These are phyloP conservation scores for Nothobranchius furzeri DNA, from an alignment of 2,113 vertebrate genomes.

Conservation along the genomic window DNA sequence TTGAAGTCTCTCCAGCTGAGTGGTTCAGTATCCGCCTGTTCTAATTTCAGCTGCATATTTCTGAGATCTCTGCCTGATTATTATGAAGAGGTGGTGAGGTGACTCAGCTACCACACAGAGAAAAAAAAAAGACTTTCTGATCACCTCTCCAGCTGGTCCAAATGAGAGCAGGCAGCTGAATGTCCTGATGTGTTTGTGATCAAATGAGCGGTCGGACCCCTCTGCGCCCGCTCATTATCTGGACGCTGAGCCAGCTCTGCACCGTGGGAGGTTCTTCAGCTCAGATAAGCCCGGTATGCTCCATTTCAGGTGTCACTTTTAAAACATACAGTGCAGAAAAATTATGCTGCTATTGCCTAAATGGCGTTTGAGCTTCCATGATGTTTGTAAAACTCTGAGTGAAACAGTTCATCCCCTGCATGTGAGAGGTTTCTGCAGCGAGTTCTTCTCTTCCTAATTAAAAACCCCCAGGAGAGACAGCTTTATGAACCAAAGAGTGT, in stretches of 20 bases:
- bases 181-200: slow-evolving; percentile 57
- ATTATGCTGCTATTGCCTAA: slow-evolving; percentile 18
- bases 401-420: neutral
- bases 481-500: slow-evolving; percentile 23
- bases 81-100: slow-evolving; percentile 27
- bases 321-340: slow-evolving; percentile 20
- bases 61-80: slow-evolving; percentile 43
- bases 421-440: neutral
- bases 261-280: slow-evolving; percentile 46
- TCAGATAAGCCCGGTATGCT: slow-evolving; percentile 59
- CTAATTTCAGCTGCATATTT: slow-evolving; percentile 30
- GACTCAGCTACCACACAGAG: slow-evolving; percentile 12
- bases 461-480: slow-evolving; percentile 9
- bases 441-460: neutral
- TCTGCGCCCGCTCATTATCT: slow-evolving; percentile 55
- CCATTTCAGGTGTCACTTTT: slow-evolving; percentile 38
- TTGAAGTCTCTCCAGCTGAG: neutral
- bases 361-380: neutral
- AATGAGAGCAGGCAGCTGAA: slow-evolving; percentile 43
- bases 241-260: slow-evolving; percentile 36
- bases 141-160: slow-evolving; percentile 49
- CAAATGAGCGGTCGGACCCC: slow-evolving; percentile 46
- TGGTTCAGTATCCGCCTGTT: slow-evolving; percentile 26
- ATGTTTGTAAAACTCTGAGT: slow-evolving; percentile 8
- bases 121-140: slow-evolving; percentile 29